A percentile compares a stretch with the other conserved stretches of the same genome.
phyloP scores from a whole-genome alignment of 2,113 vertebrate species.

The Rhynchopsitta pachyrhyncha region DNA sequence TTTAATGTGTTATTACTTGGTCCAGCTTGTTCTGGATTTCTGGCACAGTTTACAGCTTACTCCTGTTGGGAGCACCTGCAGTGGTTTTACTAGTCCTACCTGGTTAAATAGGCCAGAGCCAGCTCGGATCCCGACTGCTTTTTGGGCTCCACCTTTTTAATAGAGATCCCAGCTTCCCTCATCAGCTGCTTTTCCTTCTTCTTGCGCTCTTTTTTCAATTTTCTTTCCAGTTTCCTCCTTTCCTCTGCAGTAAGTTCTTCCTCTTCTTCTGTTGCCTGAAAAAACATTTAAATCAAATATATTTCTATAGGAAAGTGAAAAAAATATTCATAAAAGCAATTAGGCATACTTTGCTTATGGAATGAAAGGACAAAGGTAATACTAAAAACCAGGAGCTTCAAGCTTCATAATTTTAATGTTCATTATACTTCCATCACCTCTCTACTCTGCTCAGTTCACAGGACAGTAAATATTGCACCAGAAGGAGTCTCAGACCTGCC shows the following conservation, averaged over 20 bases:
- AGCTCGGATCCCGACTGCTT: constrained; percentile 24
- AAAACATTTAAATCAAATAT: not conserved
- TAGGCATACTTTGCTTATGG: not conserved
- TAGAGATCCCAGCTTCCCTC: constrained; percentile 37
- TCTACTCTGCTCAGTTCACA: not conserved
- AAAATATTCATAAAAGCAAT: not conserved
- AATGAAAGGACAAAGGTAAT: not conserved
- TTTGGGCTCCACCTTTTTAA: constrained; percentile 15
- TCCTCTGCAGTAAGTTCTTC: constrained; percentile 63
- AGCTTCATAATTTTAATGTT: not conserved
- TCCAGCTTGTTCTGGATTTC: not conserved
- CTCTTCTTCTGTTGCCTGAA: constrained; percentile 1
- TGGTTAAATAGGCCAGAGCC: constrained; percentile 76
- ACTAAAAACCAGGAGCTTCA: not conserved
- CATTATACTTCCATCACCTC: not conserved
- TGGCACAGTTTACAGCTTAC: not conserved
- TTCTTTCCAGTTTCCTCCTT: constrained; percentile 74
- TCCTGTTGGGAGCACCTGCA: not conserved
- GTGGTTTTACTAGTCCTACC: constrained; percentile 43
- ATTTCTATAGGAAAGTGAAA: not conserved
- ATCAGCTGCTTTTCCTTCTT: constrained; percentile 72
- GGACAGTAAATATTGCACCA: not conserved
- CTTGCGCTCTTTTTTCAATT: constrained; percentile 79
- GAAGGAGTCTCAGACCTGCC: not conserved
- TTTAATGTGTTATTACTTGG: not conserved